These are phyloP conservation scores for Pachypsylla venusta DNA, from an alignment of 1,140 invertebrate species.

Conservation along the genomic window DNA sequence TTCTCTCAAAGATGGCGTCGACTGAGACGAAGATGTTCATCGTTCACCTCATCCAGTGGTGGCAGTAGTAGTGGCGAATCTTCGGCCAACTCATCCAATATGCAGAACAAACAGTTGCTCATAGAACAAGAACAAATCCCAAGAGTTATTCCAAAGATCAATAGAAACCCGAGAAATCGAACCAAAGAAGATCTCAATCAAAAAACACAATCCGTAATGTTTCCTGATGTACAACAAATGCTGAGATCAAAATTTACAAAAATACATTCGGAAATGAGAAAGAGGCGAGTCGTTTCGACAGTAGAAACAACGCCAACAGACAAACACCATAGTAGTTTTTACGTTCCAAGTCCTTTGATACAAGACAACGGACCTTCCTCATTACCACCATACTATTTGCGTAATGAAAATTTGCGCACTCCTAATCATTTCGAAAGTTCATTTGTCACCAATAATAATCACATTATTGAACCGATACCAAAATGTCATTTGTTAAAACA, in stretches of 20 bases:
- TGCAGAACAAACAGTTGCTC: slow-evolving; percentile 36
- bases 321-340: slow-evolving; percentile 39
- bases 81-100: slow-evolving; percentile 15
- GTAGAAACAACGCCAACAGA: slow-evolving; percentile 39
- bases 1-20: slow-evolving; percentile 55
- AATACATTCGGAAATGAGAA: slow-evolving; percentile 46
- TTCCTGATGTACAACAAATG: slow-evolving; percentile 41
- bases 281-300: slow-evolving; percentile 44
- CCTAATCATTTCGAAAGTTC: slow-evolving; percentile 15
- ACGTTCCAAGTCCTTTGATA: slow-evolving; percentile 43
- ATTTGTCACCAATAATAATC: background rate
- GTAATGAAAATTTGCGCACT: slow-evolving; percentile 14
- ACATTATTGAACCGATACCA: slow-evolving; percentile 28
- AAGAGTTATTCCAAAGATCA: slow-evolving; percentile 22
- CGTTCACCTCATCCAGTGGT: slow-evolving; percentile 21
- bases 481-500: no score
- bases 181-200: background rate
- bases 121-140: slow-evolving; percentile 34
- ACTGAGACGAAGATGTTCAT: slow-evolving; percentile 46
- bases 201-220: slow-evolving; percentile 28
- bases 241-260: slow-evolving; percentile 46
- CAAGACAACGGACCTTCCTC: slow-evolving; percentile 23
- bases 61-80: slow-evolving; percentile 6
- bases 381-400: slow-evolving; percentile 26
- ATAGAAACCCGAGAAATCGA: background rate